Base-by-base conservation (phyloP, 2,797 vertebrate genomes). In the Okamejei kenojei region DNA sequence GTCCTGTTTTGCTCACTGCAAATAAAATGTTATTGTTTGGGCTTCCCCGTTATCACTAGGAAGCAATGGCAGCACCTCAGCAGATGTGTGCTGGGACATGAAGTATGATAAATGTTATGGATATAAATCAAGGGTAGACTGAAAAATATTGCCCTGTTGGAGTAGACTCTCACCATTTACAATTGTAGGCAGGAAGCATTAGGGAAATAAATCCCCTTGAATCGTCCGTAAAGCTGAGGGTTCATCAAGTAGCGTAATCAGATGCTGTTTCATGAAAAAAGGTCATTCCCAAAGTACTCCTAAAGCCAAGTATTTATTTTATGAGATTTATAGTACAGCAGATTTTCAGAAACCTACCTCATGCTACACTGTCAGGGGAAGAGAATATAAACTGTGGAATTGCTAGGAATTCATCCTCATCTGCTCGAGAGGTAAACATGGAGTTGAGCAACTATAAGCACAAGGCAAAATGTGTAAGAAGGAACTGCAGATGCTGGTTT, bases 81-180 rank as follows among this genome's bases (percentile, higher is more conserved):
- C 90, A 26, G 68, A 35, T 91, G 26, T 74, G 32, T 73, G 45
- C 32, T 74, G 68, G 35, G 29, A 29, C 90, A 91, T 15, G 68
- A 73, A 74, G 29, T 68, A 35, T 32, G 63, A 45, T 26, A 73
- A 65, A 74, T 26, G 61, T 35, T 45, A 91, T 9, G 38, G 38
- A 65, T 38, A 91, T 91, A 91, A 91, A 74, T 91, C 90, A 74
- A 91, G 65, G 10, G 38, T 29, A 17, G 23, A 23, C 74, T 91
- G 23, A 45, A 54, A 91, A 88, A 74, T 54, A 38, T 29, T 38
- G 68, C 35, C 38, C 23, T 38, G 23, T 73, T 82, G 8, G 21
- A 5, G 7, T 15, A 74, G 10, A 74, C 11, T 74, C 35, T 9
- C 26, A 73, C 68, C 68, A 29, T 23, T 74, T 35, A 29, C 15